Percentiles rank a stretch among this genome's conserved stretches.
Evolutionary conservation across 2,113 vertebrate species (phyloP).

Genomic region (Nerophis ophidion): DNA sequence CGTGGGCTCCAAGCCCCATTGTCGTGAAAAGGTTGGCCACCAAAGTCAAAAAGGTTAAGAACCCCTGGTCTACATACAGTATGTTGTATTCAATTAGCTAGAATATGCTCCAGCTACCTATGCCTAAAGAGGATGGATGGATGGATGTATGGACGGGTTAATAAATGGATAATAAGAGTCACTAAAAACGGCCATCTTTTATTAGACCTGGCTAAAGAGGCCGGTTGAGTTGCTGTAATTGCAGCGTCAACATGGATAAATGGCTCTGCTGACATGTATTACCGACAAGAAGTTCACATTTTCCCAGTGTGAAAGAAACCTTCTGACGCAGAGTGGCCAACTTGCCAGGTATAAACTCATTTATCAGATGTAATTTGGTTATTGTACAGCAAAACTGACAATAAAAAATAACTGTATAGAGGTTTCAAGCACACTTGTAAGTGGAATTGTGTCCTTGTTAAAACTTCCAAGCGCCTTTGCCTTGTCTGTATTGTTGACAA

Average conservation of each 20-base stretch:
- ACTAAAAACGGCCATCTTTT: slow-evolving; percentile 12
- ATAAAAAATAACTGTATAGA: not conserved
- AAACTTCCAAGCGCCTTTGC: not conserved
- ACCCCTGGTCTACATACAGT: too few relatives aligned
- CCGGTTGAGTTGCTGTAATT: slow-evolving; percentile 45
- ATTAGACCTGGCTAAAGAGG: slow-evolving; percentile 50
- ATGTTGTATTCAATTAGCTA: too few relatives aligned
- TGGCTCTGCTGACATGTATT: slow-evolving; percentile 46
- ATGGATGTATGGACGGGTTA: too few relatives aligned
- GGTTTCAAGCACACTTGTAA: not conserved
- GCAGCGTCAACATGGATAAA: slow-evolving; percentile 54
- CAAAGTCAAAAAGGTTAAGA: too few relatives aligned
- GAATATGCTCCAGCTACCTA: not conserved
- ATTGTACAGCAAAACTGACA: slow-evolving; percentile 3
- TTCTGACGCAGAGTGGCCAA: slow-evolving; percentile 16
- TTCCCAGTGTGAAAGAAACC: slow-evolving; percentile 24
- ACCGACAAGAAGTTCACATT: slow-evolving; percentile 38
- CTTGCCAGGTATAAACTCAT: slow-evolving; percentile 12
- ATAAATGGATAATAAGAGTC: too few relatives aligned
- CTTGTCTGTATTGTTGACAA: not conserved
- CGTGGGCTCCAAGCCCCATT: too few relatives aligned
- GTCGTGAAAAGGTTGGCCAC: too few relatives aligned
- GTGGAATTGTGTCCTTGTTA: not conserved
- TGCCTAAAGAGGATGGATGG: not conserved
- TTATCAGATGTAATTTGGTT: not conserved